Evolutionary conservation across 2,113 vertebrate genomes (phyloP).

Genomic region (Fulmarus glacialis): DNA sequence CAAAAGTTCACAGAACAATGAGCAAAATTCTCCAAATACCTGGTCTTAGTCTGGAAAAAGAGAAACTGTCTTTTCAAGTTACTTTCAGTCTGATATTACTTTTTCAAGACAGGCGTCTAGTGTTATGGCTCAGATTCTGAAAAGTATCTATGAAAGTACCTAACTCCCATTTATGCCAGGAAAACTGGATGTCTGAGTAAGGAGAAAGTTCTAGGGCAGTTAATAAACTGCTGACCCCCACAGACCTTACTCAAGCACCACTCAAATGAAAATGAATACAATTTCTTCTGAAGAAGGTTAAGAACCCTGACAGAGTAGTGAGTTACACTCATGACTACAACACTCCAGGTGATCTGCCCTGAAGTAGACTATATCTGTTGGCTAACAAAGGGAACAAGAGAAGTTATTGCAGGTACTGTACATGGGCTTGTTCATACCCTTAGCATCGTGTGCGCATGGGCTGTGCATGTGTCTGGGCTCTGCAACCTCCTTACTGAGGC

Average conservation of each 20-base stretch:
- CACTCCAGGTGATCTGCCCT: not conserved
- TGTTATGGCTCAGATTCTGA: not conserved
- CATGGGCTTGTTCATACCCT: not conserved
- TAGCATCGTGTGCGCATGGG: accelerated
- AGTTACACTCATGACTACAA: not conserved
- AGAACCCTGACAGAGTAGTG: not conserved
- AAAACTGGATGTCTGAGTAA: not conserved
- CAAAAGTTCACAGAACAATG: not conserved
- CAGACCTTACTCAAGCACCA: not conserved
- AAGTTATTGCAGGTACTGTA: not conserved
- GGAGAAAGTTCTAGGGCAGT: not conserved
- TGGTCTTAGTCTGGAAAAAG: not conserved
- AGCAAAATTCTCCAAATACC: not conserved
- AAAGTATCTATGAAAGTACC: not conserved
- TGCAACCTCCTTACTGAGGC: not conserved
- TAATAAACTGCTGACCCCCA: not conserved
- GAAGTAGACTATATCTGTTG: not conserved
- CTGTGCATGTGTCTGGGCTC: not conserved
- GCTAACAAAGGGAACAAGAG: not conserved
- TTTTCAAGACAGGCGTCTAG: not conserved
- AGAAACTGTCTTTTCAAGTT: not conserved
- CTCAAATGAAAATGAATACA: not conserved
- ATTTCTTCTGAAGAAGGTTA: not conserved
- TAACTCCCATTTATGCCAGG: not conserved
- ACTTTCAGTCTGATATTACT: not conserved